Evolutionary conservation across 1,140 invertebrate genomes (phyloP), one percentile per base, ranked within the genome.

Genomic region (Drosophila funebris): DNA sequence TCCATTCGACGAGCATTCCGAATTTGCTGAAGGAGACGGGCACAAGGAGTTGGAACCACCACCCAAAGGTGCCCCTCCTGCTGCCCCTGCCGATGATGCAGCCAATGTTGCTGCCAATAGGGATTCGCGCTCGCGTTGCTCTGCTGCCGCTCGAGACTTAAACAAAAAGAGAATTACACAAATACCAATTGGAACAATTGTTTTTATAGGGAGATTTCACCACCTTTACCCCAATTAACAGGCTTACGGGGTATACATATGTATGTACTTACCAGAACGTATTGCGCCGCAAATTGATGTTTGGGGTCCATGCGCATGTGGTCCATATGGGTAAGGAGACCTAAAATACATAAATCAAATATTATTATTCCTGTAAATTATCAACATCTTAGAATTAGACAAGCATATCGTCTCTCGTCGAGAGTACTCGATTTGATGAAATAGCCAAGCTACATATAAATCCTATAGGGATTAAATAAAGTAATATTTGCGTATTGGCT

Each of bases 221-320:
- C n/a, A n/a, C n/a, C n/a, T n/a, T n/a, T n/a, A n/a, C n/a, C n/a
- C n/a, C n/a, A n/a, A n/a, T n/a, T n/a, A n/a, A n/a, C n/a, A n/a
- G n/a, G n/a, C n/a, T n/a, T 33, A 33, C 31, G 2, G n/a, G n/a
- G 37, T 41, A 13, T 7, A 0, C 6, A 16, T 14, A 41, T 16
- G 3, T 11, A 14, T 41, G 1, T 50, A 50, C 44, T 29, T 81
- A 85, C 81, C 61, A 98, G 93, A 16, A 98, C 97, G 91, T 98
- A 98, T 90, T 98, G 97, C 20, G 97, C 97, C 29, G 97, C 97
- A 90, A 98, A 98, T 91, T 98, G 97, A 94, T 98, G 97, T 92
- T 98, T 98, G 2, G 97, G 97, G 92, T 98, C 97, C 97, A 98
- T 98, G 83, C 97, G 94, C 97, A 98, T 98, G 90, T 98, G 97